phyloP scores from a whole-genome alignment of 2,797 vertebrate species.

The Miichthys miiuy region DNA sequence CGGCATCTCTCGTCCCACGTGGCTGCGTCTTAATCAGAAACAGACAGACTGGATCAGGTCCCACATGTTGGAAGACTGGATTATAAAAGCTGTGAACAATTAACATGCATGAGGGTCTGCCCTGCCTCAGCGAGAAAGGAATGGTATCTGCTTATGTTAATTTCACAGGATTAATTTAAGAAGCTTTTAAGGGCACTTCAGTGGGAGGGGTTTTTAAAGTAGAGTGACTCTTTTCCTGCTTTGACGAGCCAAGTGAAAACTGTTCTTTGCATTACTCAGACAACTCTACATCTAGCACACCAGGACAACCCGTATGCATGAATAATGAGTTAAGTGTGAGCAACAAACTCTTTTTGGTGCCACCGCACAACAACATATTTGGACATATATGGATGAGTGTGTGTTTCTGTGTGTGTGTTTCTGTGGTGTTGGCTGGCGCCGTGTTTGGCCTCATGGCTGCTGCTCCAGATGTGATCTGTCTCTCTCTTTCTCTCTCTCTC shows the following conservation, averaged over 20 bases:
- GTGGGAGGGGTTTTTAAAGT: slow-evolving; percentile 53
- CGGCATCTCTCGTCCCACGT: slow-evolving; percentile 61
- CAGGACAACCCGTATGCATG: slow-evolving; percentile 10
- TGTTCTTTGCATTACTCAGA: slow-evolving; percentile 1
- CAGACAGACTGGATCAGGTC: slow-evolving; percentile 74
- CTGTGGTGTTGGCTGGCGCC: slow-evolving; percentile 81
- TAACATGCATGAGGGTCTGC: slow-evolving; percentile 71
- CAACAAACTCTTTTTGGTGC: slow-evolving; percentile 40
- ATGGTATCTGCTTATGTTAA: slow-evolving; percentile 73
- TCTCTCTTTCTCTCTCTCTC: slow-evolving; percentile 43
- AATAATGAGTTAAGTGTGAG: slow-evolving; percentile 28
- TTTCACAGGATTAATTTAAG: slow-evolving; percentile 79
- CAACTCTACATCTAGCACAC: slow-evolving; percentile 13
- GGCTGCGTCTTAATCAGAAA: slow-evolving; percentile 74
- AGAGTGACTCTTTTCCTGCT: slow-evolving; percentile 46
- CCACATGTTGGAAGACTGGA: slow-evolving; percentile 69
- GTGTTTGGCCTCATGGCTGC: slow-evolving; percentile 70
- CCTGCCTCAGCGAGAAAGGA: slow-evolving; percentile 66
- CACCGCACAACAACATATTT: slow-evolving; percentile 33
- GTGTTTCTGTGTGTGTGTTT: slow-evolving; percentile 50
- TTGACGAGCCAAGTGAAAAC: slow-evolving; percentile 32
- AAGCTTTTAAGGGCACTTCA: slow-evolving; percentile 70
- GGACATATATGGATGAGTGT: slow-evolving; percentile 37
- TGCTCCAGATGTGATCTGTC: slow-evolving; percentile 84
- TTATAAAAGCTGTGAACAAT: slow-evolving; percentile 82